A percentile compares a stretch with the other conserved stretches of the same genome.
These are phyloP conservation scores for Drosophila kanapiae DNA, from an alignment of 1,140 invertebrate genomes.

Conservation along the genomic window DNA sequence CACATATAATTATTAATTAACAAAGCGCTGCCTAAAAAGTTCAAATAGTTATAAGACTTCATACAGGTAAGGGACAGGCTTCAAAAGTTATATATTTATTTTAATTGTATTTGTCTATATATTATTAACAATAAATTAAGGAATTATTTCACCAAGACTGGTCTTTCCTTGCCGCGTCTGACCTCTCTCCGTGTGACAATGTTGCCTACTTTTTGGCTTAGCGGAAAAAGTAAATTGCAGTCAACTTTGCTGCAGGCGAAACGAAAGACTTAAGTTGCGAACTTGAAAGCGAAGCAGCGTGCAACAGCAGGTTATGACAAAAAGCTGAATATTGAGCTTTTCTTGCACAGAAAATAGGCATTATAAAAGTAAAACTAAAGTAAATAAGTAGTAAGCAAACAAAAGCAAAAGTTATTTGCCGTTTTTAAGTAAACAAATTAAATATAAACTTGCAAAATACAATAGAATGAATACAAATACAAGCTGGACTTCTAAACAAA, in stretches of 20 bases:
- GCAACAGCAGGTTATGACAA: not conserved
- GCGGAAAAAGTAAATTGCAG: not conserved
- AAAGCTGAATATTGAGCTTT: not conserved
- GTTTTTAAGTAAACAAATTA: not conserved
- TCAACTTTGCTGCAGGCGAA: slow-evolving; percentile 37
- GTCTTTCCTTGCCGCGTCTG: too few relatives aligned
- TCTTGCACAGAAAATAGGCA: too few relatives aligned
- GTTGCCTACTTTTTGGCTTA: slow-evolving; percentile 40
- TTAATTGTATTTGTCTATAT: not conserved
- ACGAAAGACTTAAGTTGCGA: slow-evolving; percentile 65
- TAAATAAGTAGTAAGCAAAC: not conserved
- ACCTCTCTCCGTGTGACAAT: not conserved
- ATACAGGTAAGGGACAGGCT: too few relatives aligned
- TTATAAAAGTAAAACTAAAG: not conserved
- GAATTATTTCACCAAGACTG: not conserved
- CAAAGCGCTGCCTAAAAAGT: too few relatives aligned
- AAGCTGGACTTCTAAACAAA: not conserved
- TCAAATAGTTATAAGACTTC: too few relatives aligned
- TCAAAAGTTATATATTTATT: too few relatives aligned
- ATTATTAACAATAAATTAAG: not conserved
- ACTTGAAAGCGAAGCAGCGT: slow-evolving; percentile 22
- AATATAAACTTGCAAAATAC: not conserved
- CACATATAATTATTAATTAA: not conserved
- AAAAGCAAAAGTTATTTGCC: not conserved
- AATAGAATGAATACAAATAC: too few relatives aligned